phyloP scores from a whole-genome alignment of 2,888 invertebrate species.

The Lydus trimaculatus region DNA sequence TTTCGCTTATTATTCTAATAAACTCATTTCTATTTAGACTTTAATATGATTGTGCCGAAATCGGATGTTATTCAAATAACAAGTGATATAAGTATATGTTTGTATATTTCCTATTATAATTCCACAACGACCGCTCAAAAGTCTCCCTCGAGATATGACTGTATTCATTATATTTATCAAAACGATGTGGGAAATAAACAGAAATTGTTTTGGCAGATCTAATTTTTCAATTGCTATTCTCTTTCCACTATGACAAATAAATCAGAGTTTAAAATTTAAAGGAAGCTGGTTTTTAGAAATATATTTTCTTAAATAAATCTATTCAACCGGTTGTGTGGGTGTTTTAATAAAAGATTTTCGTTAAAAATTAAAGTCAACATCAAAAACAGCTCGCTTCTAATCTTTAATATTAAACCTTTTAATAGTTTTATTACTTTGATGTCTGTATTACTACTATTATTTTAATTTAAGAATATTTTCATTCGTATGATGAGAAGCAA shows the following conservation, averaged over 20 bases:
- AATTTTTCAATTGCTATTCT: background rate
- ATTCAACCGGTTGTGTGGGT: too few species aligned
- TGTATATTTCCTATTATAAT: background rate
- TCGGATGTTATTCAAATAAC: background rate
- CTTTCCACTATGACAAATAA: background rate
- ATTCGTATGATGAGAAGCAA: too few species aligned
- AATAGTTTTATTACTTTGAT: background rate
- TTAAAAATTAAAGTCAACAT: background rate
- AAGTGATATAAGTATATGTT: background rate
- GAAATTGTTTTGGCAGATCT: slow-evolving; percentile 5
- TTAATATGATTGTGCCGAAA: background rate
- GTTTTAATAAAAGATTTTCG: background rate
- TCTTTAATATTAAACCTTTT: background rate
- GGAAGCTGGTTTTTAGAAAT: too few species aligned
- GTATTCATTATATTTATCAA: background rate
- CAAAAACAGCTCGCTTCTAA: background rate
- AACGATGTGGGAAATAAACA: background rate
- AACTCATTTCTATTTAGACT: background rate
- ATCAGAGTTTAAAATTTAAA: background rate
- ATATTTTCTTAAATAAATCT: too few species aligned
- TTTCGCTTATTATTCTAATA: background rate
- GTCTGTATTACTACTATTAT: too few species aligned
- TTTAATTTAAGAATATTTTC: too few species aligned
- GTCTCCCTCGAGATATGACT: background rate
- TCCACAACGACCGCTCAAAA: background rate